These are phyloP conservation scores for Onychorhynchus coronatus DNA, from an alignment of 2,113 vertebrate genomes.

Conservation along the genomic window DNA sequence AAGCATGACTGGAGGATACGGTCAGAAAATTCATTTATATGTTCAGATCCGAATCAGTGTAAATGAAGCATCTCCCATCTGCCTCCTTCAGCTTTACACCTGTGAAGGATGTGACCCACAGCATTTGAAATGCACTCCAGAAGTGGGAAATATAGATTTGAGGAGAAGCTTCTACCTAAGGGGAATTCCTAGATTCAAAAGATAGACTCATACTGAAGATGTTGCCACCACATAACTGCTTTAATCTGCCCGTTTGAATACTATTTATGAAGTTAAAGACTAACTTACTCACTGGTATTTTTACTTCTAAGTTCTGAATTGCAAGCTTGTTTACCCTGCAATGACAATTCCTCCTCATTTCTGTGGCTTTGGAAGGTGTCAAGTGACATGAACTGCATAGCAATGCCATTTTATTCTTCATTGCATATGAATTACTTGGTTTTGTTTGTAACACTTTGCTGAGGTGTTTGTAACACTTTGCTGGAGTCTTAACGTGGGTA, in stretches of 20 bases:
- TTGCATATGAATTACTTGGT: not conserved
- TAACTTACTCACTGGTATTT: not conserved
- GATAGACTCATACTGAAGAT: not conserved
- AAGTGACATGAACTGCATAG: not conserved
- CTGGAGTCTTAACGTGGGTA: not conserved
- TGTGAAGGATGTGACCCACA: not conserved
- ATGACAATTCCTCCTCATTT: not conserved
- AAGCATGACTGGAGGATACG: not conserved
- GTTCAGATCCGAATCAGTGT: not conserved
- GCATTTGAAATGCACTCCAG: not conserved
- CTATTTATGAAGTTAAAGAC: not conserved
- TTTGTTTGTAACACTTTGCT: not conserved
- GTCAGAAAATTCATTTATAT: not conserved
- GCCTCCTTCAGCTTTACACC: not conserved
- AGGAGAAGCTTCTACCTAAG: not conserved
- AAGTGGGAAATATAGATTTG: conserved; percentile 13
- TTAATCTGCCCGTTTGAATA: not conserved
- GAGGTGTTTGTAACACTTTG: not conserved
- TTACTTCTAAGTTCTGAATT: not conserved
- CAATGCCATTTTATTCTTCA: not conserved
- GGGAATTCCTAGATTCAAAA: not conserved
- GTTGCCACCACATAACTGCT: not conserved
- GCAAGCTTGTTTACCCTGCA: not conserved
- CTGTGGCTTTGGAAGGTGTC: not conserved
- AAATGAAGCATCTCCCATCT: not conserved